Evolutionary conservation across 2,888 invertebrate genomes (phyloP).

Genomic region (Gibbula magus): DNA sequence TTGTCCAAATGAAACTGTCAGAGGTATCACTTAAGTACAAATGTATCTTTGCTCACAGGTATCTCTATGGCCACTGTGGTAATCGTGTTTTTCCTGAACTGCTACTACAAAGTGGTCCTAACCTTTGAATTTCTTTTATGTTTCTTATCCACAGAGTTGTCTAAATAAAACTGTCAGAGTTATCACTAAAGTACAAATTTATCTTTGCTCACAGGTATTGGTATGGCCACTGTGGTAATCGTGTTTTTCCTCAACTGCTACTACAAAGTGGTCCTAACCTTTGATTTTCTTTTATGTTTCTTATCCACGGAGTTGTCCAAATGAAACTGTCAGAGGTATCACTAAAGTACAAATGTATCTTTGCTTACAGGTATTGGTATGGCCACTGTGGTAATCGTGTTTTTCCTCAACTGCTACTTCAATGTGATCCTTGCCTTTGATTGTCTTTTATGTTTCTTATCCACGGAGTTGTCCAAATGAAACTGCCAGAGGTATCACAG

Average conservation of each 20-base stretch:
- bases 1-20: no score
- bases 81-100: conserved; percentile 76
- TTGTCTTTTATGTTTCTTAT: conserved; percentile 76
- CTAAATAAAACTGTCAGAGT: no score
- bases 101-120: no score
- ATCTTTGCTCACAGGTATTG: conserved; percentile 77
- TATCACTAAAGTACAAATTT: no score
- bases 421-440: conserved; percentile 77
- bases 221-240: conserved; percentile 76
- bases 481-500: no score
- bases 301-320: no score
- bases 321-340: no score
- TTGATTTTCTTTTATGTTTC: no score
- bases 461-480: conserved; percentile 74
- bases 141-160: no score
- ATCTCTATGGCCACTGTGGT: conserved; percentile 77
- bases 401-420: conserved; percentile 78
- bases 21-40: no score
- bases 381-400: conserved; percentile 77
- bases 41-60: conserved; percentile 69
- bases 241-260: conserved; percentile 78
- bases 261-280: conserved; percentile 78
- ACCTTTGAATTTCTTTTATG: no score
- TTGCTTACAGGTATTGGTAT: conserved; percentile 77
- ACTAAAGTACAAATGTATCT: no score